These are phyloP conservation scores for Limnothrissa miodon DNA, from an alignment of 2,113 vertebrate genomes.

Conservation along the genomic window DNA sequence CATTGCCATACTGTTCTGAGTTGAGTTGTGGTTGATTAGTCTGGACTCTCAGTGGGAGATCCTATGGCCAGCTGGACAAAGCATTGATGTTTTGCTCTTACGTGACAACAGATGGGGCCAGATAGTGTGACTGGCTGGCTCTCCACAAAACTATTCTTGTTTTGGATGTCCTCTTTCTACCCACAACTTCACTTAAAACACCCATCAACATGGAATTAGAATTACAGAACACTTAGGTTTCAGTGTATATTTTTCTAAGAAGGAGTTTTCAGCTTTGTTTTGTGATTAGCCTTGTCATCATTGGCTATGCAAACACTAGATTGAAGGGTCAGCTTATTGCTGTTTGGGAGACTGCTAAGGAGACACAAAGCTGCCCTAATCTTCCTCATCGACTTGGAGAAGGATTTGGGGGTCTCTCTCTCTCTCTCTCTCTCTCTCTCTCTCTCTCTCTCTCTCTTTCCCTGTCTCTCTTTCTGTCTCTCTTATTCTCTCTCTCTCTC, in stretches of 20 bases:
- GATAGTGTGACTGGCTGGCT: not conserved
- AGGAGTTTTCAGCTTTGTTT: not conserved
- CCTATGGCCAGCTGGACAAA: not conserved
- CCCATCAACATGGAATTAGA: not conserved
- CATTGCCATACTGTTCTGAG: not conserved
- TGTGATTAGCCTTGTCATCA: not conserved
- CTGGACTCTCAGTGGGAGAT: not conserved
- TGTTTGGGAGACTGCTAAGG: conserved; percentile 6
- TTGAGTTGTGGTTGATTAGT: not conserved
- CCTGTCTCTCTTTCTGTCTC: not conserved
- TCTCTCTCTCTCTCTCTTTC: not conserved
- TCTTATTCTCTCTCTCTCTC: not conserved
- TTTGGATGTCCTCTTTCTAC: not conserved
- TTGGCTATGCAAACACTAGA: not conserved
- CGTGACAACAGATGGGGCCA: not conserved
- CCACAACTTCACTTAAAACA: not conserved
- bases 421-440: not conserved
- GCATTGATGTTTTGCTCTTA: not conserved
- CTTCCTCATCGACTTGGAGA: conserved; percentile 17
- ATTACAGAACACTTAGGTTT: not conserved
- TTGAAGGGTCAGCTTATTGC: conserved; percentile 31
- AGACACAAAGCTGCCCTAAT: conserved; percentile 23
- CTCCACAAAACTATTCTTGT: not conserved
- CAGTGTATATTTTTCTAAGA: not conserved
- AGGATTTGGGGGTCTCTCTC: not conserved